Conservation (phyloP, 1,140 invertebrate species). For the Heterodera schachtii region DNA sequence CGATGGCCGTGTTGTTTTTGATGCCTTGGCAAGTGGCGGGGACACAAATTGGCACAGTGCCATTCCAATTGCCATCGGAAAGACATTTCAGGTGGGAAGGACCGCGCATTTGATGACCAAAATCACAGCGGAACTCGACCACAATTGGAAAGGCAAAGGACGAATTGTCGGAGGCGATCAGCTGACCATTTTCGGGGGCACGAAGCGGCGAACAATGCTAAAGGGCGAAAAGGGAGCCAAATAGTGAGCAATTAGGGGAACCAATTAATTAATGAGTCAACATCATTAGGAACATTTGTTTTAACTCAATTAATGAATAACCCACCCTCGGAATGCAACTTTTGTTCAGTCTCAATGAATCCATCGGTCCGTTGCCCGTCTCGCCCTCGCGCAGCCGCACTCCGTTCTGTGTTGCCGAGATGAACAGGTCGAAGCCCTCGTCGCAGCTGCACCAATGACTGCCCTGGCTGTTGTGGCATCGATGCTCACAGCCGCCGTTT, state of each 20-base stretch:
- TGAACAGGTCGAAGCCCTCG: slow-evolving; percentile 87
- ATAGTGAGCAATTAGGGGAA: too few relatives aligned
- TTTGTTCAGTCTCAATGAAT: slow-evolving; percentile 87
- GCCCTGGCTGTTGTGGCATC: slow-evolving; percentile 73
- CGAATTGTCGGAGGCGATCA: slow-evolving; percentile 71
- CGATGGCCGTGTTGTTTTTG: slow-evolving; percentile 56
- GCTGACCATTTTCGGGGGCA: slow-evolving; percentile 84
- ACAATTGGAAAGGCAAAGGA: slow-evolving; percentile 84
- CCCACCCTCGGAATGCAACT: slow-evolving; percentile 68
- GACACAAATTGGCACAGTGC: slow-evolving; percentile 81
- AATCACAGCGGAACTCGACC: slow-evolving; percentile 88
- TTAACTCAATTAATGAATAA: not conserved
- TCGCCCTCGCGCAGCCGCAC: slow-evolving; percentile 80
- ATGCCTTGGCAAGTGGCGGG: slow-evolving; percentile 60
- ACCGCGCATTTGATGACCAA: slow-evolving; percentile 80
- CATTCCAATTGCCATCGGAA: slow-evolving; percentile 86
- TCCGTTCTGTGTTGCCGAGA: slow-evolving; percentile 86
- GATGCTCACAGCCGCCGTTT: slow-evolving; percentile 84
- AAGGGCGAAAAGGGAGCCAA: slow-evolving; percentile 48
- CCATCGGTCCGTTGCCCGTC: slow-evolving; percentile 82
- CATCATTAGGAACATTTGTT: too few relatives aligned
- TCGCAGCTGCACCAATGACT: slow-evolving; percentile 84
- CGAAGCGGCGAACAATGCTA: slow-evolving; percentile 75
- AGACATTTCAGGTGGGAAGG: slow-evolving; percentile 81
- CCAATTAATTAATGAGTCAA: too few relatives aligned